phyloP scores from a whole-genome alignment of 2,797 vertebrate genomes.

The Caiman crocodilus region DNA sequence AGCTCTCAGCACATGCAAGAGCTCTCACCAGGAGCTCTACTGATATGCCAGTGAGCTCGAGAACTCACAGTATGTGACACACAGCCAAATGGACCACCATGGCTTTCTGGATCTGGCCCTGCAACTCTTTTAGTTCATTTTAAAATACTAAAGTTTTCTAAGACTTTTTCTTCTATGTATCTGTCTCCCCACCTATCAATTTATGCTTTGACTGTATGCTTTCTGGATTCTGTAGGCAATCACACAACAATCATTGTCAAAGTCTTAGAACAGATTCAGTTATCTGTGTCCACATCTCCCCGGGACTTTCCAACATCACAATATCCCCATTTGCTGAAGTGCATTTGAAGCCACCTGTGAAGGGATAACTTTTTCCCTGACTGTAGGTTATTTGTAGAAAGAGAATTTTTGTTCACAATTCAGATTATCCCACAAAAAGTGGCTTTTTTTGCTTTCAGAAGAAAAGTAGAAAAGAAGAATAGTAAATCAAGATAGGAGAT shows the following conservation, averaged over 20 bases:
- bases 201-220: background rate
- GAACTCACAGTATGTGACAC: too few relatives aligned
- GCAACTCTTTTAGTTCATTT: background rate
- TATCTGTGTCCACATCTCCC: background rate
- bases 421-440: background rate
- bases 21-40: too few relatives aligned
- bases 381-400: background rate
- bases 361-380: background rate
- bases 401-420: background rate
- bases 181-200: background rate
- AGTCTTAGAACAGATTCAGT: background rate
- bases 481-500: conserved; percentile 16
- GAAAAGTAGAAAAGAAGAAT: background rate
- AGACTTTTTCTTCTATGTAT: background rate
- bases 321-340: background rate
- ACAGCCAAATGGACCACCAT: too few relatives aligned
- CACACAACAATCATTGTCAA: background rate
- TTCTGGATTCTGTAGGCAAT: background rate
- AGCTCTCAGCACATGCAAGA: too few relatives aligned
- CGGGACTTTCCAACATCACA: too few relatives aligned
- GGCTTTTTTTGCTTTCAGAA: background rate
- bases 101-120: too few relatives aligned
- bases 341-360: background rate
- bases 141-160: background rate
- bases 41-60: too few relatives aligned